A percentile compares a stretch with the other conserved stretches of the same genome.
phyloP scores from a whole-genome alignment of 2,888 invertebrate genomes.

The Dinocampus coccinellae region DNA sequence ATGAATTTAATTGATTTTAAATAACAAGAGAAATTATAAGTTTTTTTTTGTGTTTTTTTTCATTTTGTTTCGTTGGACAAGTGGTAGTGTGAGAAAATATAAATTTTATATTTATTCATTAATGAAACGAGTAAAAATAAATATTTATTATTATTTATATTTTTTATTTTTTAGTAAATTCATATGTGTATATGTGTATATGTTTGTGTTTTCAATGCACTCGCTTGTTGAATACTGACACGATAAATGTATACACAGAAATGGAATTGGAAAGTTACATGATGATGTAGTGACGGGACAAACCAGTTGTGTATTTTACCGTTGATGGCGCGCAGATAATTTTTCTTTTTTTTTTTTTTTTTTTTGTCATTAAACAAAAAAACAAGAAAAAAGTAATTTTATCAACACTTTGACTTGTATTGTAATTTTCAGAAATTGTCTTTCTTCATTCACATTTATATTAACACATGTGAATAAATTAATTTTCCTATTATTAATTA shows the following conservation, averaged over 20 bases:
- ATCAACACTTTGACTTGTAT: too few species aligned
- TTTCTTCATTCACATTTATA: too few species aligned
- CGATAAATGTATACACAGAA: background rate
- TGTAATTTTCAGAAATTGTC: too few species aligned
- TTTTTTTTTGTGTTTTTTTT: too few species aligned
- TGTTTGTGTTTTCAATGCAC: background rate
- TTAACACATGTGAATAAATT: background rate
- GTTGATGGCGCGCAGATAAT: background rate
- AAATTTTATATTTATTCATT: too few species aligned
- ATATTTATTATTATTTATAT: too few species aligned
- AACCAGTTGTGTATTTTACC: background rate
- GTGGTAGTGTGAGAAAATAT: too few species aligned
- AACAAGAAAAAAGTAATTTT: background rate
- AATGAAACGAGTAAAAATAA: too few species aligned
- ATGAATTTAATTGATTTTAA: too few species aligned
- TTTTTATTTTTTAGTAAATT: background rate
- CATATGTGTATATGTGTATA: background rate
- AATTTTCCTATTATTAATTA: slow-evolving; percentile 1
- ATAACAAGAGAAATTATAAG: too few species aligned
- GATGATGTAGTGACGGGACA: background rate
- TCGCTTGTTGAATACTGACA: background rate
- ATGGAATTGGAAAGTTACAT: slow-evolving; percentile 1
- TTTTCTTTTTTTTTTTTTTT: background rate
- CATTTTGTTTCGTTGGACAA: too few species aligned
- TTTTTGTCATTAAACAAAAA: background rate